phyloP scores from a whole-genome alignment of 2,888 invertebrate species.

The Nesidiocoris tenuis region DNA sequence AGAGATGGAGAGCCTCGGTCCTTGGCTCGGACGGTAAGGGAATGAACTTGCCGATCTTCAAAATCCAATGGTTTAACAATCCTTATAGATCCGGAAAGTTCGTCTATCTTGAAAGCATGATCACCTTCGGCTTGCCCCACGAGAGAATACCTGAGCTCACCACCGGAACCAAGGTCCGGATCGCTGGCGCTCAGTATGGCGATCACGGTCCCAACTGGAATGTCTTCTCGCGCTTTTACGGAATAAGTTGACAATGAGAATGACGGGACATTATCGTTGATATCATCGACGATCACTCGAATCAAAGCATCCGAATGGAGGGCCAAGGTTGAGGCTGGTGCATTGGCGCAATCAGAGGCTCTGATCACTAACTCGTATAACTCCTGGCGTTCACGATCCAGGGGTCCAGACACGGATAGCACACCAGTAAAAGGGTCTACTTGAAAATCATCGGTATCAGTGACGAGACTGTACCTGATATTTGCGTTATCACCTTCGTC shows the following conservation, averaged over 20 bases:
- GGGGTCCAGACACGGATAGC: slow-evolving; percentile 69
- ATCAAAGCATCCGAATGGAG: slow-evolving; percentile 80
- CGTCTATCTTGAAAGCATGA: slow-evolving; percentile 76
- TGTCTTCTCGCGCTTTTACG: slow-evolving; percentile 86
- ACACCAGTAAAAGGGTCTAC: slow-evolving; percentile 76
- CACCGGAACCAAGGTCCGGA: slow-evolving; percentile 80
- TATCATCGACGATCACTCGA: slow-evolving; percentile 79
- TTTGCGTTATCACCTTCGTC: slow-evolving; percentile 80
- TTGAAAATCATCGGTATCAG: slow-evolving; percentile 74
- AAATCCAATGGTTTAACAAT: slow-evolving; percentile 79
- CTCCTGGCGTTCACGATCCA: slow-evolving; percentile 84
- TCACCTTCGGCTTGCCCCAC: slow-evolving; percentile 56
- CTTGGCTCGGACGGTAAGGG: slow-evolving; percentile 77
- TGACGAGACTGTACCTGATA: slow-evolving; percentile 70
- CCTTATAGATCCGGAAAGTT: slow-evolving; percentile 80
- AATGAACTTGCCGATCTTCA: slow-evolving; percentile 85
- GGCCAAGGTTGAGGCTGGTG: slow-evolving; percentile 56
- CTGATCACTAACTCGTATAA: slow-evolving; percentile 75
- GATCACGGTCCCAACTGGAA: slow-evolving; percentile 83
- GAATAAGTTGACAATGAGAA: slow-evolving; percentile 74
- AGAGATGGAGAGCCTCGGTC: slow-evolving; percentile 83
- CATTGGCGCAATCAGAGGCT: slow-evolving; percentile 73
- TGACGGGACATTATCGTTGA: slow-evolving; percentile 84
- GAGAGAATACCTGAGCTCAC: slow-evolving; percentile 76
- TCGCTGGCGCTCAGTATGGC: slow-evolving; percentile 81